phyloP scores from a whole-genome alignment of 2,888 invertebrate species.

The Prosopocoilus inquinatus region DNA sequence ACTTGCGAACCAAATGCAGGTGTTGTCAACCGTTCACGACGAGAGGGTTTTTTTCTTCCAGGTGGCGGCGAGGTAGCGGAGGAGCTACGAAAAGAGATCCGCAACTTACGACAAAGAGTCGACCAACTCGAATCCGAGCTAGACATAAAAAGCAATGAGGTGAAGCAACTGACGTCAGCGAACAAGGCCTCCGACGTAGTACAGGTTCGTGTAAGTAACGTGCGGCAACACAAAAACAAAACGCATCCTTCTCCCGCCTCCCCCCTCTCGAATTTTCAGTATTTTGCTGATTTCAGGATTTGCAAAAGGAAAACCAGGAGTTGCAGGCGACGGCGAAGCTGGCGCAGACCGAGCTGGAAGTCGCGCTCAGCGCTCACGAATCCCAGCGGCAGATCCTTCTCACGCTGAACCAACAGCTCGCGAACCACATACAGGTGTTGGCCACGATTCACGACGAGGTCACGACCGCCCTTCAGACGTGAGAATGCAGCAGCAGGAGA shows the following conservation, averaged over 20 bases:
- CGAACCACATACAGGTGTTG: slow-evolving; percentile 75
- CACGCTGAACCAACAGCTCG: slow-evolving; percentile 80
- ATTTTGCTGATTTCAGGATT: slow-evolving; percentile 49
- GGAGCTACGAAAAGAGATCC: slow-evolving; percentile 73
- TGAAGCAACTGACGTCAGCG: slow-evolving; percentile 59
- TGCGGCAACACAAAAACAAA: too few species aligned
- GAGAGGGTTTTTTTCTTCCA: slow-evolving; percentile 28
- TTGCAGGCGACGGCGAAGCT: slow-evolving; percentile 67
- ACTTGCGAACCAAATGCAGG: too few species aligned
- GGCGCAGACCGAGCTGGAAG: slow-evolving; percentile 77
- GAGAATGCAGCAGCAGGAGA: too few species aligned
- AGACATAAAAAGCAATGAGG: slow-evolving; percentile 80
- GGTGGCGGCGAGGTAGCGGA: slow-evolving; percentile 69
- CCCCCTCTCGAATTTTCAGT: too few species aligned
- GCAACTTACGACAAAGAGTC: slow-evolving; percentile 72
- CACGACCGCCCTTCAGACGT: slow-evolving; percentile 74
- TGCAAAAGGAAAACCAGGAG: slow-evolving; percentile 66
- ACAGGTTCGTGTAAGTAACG: slow-evolving; percentile 21
- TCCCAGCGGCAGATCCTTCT: slow-evolving; percentile 78
- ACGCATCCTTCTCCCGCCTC: too few species aligned
- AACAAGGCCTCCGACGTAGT: slow-evolving; percentile 40
- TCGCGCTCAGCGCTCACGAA: slow-evolving; percentile 76
- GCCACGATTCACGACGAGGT: slow-evolving; percentile 82
- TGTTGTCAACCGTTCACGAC: too few species aligned
- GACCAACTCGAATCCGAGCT: slow-evolving; percentile 81